These are phyloP conservation scores for Sipunculus nudus DNA, from an alignment of 2,888 invertebrate species.

Conservation along the genomic window DNA sequence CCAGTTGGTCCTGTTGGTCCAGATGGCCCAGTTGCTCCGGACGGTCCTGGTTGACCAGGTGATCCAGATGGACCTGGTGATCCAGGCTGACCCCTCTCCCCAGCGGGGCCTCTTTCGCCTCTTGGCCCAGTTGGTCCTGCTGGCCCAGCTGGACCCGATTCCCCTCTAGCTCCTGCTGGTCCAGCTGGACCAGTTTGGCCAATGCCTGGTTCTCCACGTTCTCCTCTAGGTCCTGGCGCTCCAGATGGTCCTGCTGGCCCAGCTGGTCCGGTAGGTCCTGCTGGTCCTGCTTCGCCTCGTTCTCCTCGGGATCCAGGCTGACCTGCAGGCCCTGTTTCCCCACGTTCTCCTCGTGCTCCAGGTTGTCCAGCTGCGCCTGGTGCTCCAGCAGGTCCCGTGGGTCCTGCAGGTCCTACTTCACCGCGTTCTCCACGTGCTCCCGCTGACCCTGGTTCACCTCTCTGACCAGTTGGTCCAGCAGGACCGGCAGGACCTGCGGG, in stretches of 20 bases:
- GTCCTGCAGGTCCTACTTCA: not conserved
- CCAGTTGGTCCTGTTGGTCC: constrained; percentile 4
- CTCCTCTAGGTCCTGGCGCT: constrained; percentile 9
- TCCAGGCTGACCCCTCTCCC: constrained; percentile 21
- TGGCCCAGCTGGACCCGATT: constrained; percentile 15
- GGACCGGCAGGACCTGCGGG: constrained; percentile 14
- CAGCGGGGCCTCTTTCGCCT: constrained; percentile 8
- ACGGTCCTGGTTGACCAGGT: constrained; percentile 2
- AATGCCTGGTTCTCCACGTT: constrained; percentile 14
- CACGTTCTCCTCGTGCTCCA: not conserved
- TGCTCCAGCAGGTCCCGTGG: not conserved
- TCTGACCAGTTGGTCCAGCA: constrained; percentile 14
- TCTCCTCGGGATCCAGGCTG: constrained; percentile 19
- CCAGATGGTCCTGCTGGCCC: constrained; percentile 5
- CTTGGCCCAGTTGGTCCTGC: constrained; percentile 7
- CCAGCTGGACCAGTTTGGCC: constrained; percentile 20
- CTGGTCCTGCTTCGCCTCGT: constrained; percentile 17
- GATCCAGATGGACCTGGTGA: constrained; percentile 22
- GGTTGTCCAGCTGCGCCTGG: constrained; percentile 18
- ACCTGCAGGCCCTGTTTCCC: constrained; percentile 3
- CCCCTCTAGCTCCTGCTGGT: constrained; percentile 13
- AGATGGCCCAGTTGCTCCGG: constrained; percentile 19
- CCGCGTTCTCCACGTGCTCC: not conserved
- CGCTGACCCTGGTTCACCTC: constrained; percentile 20
- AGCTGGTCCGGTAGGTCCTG: constrained; percentile 6